Conservation (phyloP, 2,113 vertebrate genomes). For the Choloepus hoffmanni region DNA sequence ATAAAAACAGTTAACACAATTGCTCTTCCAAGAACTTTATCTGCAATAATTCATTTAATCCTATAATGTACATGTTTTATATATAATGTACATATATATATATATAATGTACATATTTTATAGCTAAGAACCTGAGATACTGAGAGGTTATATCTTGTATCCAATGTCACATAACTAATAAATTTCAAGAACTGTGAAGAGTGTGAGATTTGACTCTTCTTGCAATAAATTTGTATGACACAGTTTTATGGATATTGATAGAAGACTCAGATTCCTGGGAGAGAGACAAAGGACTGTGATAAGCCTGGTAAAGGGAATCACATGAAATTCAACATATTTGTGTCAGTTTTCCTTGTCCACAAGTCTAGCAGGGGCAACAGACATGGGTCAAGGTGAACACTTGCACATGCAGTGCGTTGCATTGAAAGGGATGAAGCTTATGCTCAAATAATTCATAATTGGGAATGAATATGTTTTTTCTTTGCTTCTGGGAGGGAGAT, state of each 20-base stretch:
- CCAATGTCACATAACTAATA: not conserved
- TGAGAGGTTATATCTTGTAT: not conserved
- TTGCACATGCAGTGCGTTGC: accelerated
- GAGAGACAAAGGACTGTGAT: not conserved
- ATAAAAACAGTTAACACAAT: not conserved
- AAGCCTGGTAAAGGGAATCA: not conserved
- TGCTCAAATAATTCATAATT: not conserved
- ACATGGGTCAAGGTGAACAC: not conserved
- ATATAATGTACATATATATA: too few relatives aligned
- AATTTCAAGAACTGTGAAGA: not conserved
- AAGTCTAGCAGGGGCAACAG: not conserved
- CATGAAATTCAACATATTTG: not conserved
- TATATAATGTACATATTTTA: not conserved
- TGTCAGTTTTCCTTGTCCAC: not conserved
- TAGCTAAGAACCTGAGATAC: not conserved
- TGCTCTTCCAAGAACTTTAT: not conserved
- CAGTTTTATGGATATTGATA: not conserved
- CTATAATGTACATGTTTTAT: not conserved
- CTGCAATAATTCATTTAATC: not conserved
- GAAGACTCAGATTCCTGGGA: not conserved
- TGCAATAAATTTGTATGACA: not conserved
- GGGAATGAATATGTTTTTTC: not conserved
- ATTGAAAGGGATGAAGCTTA: not conserved
- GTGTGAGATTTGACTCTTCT: not conserved
- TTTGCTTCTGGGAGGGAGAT: not conserved